These are phyloP conservation scores for Nesoenas mayeri DNA, from an alignment of 2,113 vertebrate species.

Conservation along the genomic window DNA sequence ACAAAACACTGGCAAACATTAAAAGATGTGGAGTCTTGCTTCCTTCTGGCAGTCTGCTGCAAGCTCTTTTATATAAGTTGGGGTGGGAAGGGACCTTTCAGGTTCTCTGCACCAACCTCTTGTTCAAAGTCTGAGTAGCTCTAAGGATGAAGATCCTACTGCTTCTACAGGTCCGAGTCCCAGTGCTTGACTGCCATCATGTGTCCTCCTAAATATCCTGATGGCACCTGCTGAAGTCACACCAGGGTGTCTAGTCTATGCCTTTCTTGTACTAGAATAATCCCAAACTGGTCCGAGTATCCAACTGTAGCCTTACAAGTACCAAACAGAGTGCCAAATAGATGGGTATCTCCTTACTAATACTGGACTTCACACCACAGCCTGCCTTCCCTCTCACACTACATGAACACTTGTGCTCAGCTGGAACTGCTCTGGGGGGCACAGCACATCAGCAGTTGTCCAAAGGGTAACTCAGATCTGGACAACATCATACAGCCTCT, in stretches of 20 bases:
- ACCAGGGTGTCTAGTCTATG: background rate
- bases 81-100: background rate
- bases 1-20: background rate
- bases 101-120: background rate
- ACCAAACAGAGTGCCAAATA: background rate
- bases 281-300: background rate
- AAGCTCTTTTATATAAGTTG: background rate
- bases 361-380: background rate
- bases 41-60: background rate
- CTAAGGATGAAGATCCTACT: background rate
- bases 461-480: accelerated
- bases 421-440: background rate
- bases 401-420: background rate
- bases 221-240: background rate
- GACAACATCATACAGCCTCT: background rate
- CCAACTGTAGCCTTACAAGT: background rate
- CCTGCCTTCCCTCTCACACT: background rate
- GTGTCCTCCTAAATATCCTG: no score
- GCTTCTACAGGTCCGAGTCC: background rate
- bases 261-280: background rate
- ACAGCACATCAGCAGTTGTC: background rate
- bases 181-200: background rate
- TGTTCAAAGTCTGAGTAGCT: background rate
- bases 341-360: background rate
- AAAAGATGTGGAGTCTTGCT: background rate